Evolutionary conservation across 2,113 vertebrate genomes (phyloP).

Genomic region (Chamaetylas fuelleborni): DNA sequence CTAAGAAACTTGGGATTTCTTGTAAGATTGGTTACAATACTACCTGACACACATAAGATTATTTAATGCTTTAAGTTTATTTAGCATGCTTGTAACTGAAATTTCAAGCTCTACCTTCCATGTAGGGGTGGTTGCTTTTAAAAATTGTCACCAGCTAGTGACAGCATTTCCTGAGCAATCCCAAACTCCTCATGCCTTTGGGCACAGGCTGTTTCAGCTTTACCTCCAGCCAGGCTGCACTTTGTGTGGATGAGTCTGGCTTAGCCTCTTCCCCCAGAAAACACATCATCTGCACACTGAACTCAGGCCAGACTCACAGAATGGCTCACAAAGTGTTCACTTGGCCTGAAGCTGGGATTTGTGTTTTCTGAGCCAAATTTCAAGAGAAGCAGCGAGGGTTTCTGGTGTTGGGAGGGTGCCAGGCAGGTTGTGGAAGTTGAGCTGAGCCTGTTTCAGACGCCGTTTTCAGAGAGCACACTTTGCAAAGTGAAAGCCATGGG

Average conservation of each 20-base stretch:
- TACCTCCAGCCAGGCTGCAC: not conserved
- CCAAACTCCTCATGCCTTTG: not conserved
- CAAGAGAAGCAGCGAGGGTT: not conserved
- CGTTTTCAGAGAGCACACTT: not conserved
- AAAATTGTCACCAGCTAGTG: not conserved
- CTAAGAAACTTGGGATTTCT: not conserved
- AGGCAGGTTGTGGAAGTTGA: conserved; percentile 17
- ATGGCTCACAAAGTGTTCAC: not conserved
- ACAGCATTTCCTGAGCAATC: not conserved
- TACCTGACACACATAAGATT: not conserved
- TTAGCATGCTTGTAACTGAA: not conserved
- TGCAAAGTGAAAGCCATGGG: not conserved
- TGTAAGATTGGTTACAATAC: not conserved
- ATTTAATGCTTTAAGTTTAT: not conserved
- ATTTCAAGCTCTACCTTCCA: not conserved
- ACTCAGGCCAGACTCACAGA: not conserved
- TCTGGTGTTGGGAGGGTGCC: not conserved
- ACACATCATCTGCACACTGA: conserved; percentile 26
- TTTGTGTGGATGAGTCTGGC: not conserved
- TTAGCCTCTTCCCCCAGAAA: not conserved
- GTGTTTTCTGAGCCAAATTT: not conserved
- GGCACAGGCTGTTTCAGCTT: not conserved
- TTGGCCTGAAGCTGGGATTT: conserved; percentile 39
- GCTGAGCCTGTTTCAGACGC: not conserved
- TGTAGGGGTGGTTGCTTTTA: not conserved